These are phyloP conservation scores for Bradypodion ventrale DNA, from an alignment of 2,797 vertebrate species.

Conservation along the genomic window DNA sequence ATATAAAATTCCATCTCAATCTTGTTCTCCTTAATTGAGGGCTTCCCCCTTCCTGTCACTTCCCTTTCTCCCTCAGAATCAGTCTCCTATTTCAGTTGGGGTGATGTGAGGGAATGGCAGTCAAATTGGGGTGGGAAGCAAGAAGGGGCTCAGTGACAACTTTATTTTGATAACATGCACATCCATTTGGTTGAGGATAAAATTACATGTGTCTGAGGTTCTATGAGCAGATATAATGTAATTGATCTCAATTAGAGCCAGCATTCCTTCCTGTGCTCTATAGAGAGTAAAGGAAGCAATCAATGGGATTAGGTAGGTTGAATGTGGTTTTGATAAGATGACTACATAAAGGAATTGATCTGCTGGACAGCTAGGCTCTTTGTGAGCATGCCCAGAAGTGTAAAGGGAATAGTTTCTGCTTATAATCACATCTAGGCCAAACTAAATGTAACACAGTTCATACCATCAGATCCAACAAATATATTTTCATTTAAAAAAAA, in stretches of 20 bases:
- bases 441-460: neutral
- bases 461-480: neutral
- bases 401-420: slow-evolving; percentile 18
- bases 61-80: slow-evolving; percentile 2
- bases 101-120: neutral
- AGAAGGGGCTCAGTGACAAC: slow-evolving; percentile 18
- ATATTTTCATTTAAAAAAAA: neutral
- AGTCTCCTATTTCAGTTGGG: slow-evolving; percentile 47
- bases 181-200: slow-evolving; percentile 46
- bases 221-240: slow-evolving; percentile 45
- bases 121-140: neutral
- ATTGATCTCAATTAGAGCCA: slow-evolving; percentile 30
- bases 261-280: slow-evolving; percentile 34
- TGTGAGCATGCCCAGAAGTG: slow-evolving; percentile 26
- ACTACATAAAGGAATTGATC: slow-evolving; percentile 47
- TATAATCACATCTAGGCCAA: slow-evolving; percentile 32
- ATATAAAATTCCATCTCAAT: slow-evolving; percentile 59
- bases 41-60: neutral
- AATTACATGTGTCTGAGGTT: slow-evolving; percentile 46
- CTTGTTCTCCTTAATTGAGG: slow-evolving; percentile 47
- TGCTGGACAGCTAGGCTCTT: slow-evolving; percentile 29
- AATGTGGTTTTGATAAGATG: slow-evolving; percentile 35
- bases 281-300: slow-evolving; percentile 9
- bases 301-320: neutral
- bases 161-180: slow-evolving; percentile 65